phyloP scores from a whole-genome alignment of 92 coral and sea anemone genomes.

The Paragorgia papillata region DNA sequence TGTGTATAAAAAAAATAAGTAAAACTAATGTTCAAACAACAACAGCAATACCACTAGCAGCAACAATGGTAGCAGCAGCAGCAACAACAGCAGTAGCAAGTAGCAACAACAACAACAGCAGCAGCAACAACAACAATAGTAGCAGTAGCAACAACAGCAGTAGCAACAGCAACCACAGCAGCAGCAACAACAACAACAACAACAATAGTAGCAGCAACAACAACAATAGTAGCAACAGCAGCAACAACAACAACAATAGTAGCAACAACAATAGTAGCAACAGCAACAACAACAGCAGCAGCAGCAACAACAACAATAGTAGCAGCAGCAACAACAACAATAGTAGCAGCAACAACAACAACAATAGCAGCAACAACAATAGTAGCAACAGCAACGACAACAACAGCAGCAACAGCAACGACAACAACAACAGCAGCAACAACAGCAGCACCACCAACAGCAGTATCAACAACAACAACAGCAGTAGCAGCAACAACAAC shows the following conservation, averaged over 20 bases:
- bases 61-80: no score
- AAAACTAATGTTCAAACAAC: no score
- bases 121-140: no score
- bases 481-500: no score
- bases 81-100: no score
- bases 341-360: conserved; percentile 6
- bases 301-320: background rate
- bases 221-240: background rate
- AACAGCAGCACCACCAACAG: background rate
- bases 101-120: no score
- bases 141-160: no score
- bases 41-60: no score
- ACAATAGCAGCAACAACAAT: conserved; percentile 3
- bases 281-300: background rate
- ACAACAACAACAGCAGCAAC: conserved; percentile 3
- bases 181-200: no score
- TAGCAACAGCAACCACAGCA: no score
- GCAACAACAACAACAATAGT: background rate
- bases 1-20: no score
- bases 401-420: background rate
- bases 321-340: background rate
- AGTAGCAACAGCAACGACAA: background rate
- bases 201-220: background rate
- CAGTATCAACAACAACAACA: no score
- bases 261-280: background rate